These are phyloP conservation scores for Athripsodes cinereus DNA, from an alignment of 2,888 invertebrate genomes.

Conservation along the genomic window DNA sequence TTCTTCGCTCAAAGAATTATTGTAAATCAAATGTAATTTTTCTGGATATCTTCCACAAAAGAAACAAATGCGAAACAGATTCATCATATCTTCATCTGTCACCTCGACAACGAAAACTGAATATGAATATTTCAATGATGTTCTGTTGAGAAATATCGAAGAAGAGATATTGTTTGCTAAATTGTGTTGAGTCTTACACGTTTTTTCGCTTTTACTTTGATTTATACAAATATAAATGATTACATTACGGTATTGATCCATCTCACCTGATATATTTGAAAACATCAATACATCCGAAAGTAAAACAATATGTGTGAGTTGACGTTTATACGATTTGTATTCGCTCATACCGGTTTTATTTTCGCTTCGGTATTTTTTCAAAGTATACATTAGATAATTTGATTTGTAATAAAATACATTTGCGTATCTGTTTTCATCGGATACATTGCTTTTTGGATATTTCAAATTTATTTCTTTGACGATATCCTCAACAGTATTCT, in stretches of 20 bases:
- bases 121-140: conserved; percentile 3
- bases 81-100: not conserved
- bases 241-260: not conserved
- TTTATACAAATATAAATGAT: conserved; percentile 3
- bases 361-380: conserved; percentile 1
- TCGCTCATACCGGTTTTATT: not conserved
- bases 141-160: conserved; percentile 5
- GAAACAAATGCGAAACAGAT: conserved; percentile 20
- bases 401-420: conserved; percentile 6
- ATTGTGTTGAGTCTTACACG: not conserved
- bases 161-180: not conserved
- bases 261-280: conserved; percentile 2
- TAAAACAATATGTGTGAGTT: not conserved
- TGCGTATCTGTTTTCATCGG: not conserved
- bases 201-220: not conserved
- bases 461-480: conserved; percentile 1
- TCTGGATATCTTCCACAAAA: conserved; percentile 16
- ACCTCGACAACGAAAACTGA: conserved; percentile 17
- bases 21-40: conserved; percentile 11
- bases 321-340: not conserved
- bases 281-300: not conserved
- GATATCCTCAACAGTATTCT: not conserved
- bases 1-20: not conserved
- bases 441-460: not conserved
- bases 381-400: not conserved